phyloP scores from a whole-genome alignment of 2,888 invertebrate genomes.

The Eurytoma californica region DNA sequence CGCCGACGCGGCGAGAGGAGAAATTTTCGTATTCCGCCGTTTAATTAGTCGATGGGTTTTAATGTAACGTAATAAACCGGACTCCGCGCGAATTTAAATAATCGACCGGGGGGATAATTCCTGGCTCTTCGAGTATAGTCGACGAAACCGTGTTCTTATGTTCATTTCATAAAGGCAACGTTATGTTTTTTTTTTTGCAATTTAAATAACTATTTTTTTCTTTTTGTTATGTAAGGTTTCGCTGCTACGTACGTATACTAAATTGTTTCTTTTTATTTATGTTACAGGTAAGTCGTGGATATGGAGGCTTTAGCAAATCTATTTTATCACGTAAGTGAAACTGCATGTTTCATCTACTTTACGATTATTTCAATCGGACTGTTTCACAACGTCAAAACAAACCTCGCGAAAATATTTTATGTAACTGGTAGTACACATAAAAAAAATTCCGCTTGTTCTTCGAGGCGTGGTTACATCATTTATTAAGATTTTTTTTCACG shows the following conservation, averaged over 20 bases:
- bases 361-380: not conserved
- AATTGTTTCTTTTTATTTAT: conserved; percentile 7
- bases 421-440: too few relatives aligned
- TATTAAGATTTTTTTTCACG: too few relatives aligned
- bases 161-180: too few relatives aligned
- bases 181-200: too few relatives aligned
- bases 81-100: too few relatives aligned
- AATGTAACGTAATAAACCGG: not conserved
- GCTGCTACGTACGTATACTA: not conserved
- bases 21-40: not conserved
- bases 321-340: conserved; percentile 13
- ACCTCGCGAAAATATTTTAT: too few relatives aligned
- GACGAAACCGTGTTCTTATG: too few relatives aligned
- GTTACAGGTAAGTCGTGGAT: conserved; percentile 21
- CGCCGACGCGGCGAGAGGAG: not conserved
- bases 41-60: conserved; percentile 11
- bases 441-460: too few relatives aligned
- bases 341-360: not conserved
- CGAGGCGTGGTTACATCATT: too few relatives aligned
- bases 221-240: too few relatives aligned
- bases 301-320: not conserved
- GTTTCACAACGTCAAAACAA: too few relatives aligned
- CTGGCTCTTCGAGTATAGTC: not conserved
- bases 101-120: not conserved
- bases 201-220: too few relatives aligned